Conservation (phyloP, 1,140 invertebrate genomes). For the Drosophila saltans region DNA sequence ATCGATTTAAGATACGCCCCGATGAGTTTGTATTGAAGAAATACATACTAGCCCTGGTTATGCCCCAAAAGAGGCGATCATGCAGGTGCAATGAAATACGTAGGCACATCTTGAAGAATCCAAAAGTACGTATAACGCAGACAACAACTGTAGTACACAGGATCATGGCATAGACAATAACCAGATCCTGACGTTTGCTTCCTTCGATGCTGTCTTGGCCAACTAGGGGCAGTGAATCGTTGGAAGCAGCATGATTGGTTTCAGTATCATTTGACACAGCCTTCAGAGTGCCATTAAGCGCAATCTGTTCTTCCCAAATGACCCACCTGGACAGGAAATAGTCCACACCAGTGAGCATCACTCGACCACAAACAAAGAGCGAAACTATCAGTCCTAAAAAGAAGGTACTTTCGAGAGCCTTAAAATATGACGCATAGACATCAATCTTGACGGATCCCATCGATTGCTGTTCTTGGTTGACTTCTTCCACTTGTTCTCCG, state of each 20-base stretch:
- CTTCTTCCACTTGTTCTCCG: conserved; percentile 70
- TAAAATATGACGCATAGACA: conserved; percentile 89
- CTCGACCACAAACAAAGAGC: conserved; percentile 87
- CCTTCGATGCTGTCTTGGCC: conserved; percentile 28
- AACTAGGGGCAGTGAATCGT: conserved; percentile 36
- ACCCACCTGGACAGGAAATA: conserved; percentile 90
- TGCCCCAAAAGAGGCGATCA: conserved; percentile 92
- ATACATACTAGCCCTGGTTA: conserved; percentile 92
- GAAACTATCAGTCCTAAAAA: conserved; percentile 85
- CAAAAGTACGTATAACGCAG: conserved; percentile 85
- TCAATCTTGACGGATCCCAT: conserved; percentile 83
- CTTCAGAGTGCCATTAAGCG: conserved; percentile 36
- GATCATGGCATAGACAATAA: conserved; percentile 73
- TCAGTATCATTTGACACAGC: conserved; percentile 31
- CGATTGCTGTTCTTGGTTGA: conserved; percentile 83
- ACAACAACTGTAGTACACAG: conserved; percentile 65
- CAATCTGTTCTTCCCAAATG: conserved; percentile 79
- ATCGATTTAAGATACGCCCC: conserved; percentile 92
- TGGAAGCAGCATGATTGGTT: conserved; percentile 2
- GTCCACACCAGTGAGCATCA: conserved; percentile 89
- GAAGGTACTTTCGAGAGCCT: conserved; percentile 87
- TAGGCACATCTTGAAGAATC: conserved; percentile 92
- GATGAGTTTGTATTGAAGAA: conserved; percentile 96
- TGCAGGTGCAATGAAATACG: conserved; percentile 91
- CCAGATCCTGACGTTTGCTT: conserved; percentile 54